Evolutionary conservation across 2,888 invertebrate genomes (phyloP).

Genomic region (Drosophila phalerata): DNA sequence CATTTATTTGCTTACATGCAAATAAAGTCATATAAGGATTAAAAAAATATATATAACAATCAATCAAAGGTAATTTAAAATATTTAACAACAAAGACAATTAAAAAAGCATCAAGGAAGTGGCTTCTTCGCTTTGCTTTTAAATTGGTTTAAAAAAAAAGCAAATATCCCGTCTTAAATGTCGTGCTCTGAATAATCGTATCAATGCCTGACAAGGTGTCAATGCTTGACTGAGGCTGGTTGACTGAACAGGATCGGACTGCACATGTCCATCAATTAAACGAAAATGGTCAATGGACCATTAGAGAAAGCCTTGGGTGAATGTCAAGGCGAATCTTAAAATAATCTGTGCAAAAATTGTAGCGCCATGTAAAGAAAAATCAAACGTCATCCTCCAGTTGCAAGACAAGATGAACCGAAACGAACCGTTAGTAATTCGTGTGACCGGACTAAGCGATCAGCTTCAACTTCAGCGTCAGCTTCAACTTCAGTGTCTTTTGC

Average conservation of each 20-base stretch:
- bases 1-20: slow-evolving; percentile 31
- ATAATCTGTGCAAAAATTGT: slow-evolving; percentile 39
- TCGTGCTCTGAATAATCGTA: slow-evolving; percentile 36
- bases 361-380: slow-evolving; percentile 21
- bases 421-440: slow-evolving; percentile 62
- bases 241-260: slow-evolving; percentile 66
- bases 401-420: slow-evolving; percentile 37
- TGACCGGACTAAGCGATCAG: slow-evolving; percentile 46
- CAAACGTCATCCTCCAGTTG: slow-evolving; percentile 51
- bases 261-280: slow-evolving; percentile 75
- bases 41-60: background rate
- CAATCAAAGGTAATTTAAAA: slow-evolving; percentile 43
- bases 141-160: slow-evolving; percentile 2
- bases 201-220: slow-evolving; percentile 71
- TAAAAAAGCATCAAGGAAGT: slow-evolving; percentile 22
- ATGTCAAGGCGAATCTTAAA: slow-evolving; percentile 62
- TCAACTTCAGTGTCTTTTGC: slow-evolving; percentile 12
- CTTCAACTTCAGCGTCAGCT: background rate
- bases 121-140: slow-evolving; percentile 4
- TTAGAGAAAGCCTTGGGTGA: slow-evolving; percentile 76
- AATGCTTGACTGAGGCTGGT: slow-evolving; percentile 51
- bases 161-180: slow-evolving; percentile 23
- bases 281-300: slow-evolving; percentile 77
- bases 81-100: slow-evolving; percentile 6
- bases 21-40: slow-evolving; percentile 43